Conservation (phyloP, 2,888 invertebrate species). For the Drosophila setosimentum region DNA sequence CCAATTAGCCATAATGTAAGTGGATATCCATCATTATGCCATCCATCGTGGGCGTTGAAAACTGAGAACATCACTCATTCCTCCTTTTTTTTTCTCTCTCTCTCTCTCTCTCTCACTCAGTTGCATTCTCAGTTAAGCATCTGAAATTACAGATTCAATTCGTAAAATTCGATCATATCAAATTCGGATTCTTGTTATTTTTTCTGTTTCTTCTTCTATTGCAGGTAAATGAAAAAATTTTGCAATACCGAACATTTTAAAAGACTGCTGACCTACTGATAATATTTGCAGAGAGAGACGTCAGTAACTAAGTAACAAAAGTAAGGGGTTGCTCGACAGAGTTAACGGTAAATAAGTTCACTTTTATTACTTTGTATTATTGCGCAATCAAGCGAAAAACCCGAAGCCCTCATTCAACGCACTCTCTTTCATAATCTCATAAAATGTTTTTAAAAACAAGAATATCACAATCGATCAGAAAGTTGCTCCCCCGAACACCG, state of each 20-base stretch:
- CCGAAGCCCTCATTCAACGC: neutral
- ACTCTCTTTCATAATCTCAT: constrained; percentile 18
- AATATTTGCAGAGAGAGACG: neutral
- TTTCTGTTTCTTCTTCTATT: constrained; percentile 14
- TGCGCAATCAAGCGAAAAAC: constrained; percentile 28
- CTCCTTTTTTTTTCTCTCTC: neutral
- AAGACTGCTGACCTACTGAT: constrained; percentile 8
- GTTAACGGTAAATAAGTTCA: neutral
- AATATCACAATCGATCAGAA: constrained; percentile 32
- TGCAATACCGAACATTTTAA: constrained; percentile 1
- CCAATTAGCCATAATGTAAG: constrained; percentile 70
- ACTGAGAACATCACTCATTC: constrained; percentile 27
- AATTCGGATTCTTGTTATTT: constrained; percentile 20
- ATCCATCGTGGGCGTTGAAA: constrained; percentile 49
- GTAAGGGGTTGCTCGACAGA: neutral
- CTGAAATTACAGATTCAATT: constrained; percentile 32
- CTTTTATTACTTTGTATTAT: constrained; percentile 22
- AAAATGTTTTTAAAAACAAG: constrained; percentile 14
- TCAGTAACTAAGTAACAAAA: neutral
- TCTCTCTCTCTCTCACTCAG: neutral
- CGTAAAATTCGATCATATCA: constrained; percentile 39
- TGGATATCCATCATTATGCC: constrained; percentile 38
- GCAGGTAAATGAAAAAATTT: constrained; percentile 23
- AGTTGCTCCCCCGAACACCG: constrained; percentile 23
- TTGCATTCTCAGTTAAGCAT: constrained; percentile 14